Percentiles rank a stretch among this genome's conserved stretches.
These are phyloP conservation scores for Drosophila nasuta DNA, from an alignment of 1,140 invertebrate species.

Conservation along the genomic window DNA sequence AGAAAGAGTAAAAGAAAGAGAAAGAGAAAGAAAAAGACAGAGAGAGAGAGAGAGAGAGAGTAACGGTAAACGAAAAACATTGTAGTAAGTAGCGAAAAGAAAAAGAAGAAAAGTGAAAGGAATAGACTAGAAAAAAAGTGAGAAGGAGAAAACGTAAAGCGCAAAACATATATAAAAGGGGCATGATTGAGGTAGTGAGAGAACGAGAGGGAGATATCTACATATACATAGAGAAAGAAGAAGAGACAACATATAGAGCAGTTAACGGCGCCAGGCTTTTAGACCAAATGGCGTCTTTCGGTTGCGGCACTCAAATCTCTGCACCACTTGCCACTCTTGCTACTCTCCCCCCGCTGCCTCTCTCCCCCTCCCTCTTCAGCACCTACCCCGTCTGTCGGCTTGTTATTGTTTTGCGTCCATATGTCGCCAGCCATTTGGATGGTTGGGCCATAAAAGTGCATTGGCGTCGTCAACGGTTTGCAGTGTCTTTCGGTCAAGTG, in stretches of 20 bases:
- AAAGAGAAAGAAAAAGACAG: no score
- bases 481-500: constrained; percentile 47
- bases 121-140: no score
- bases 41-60: not conserved
- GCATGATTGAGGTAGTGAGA: not conserved
- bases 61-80: not conserved
- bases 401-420: constrained; percentile 68
- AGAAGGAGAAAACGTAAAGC: no score
- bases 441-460: constrained; percentile 45
- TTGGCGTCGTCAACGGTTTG: constrained; percentile 27
- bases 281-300: constrained; percentile 15
- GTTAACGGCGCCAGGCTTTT: not conserved
- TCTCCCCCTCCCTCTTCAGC: no score
- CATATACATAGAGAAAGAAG: not conserved
- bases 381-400: constrained; percentile 1
- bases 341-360: not conserved
- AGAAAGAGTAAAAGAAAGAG: no score
- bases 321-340: not conserved
- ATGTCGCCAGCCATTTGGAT: constrained; percentile 68
- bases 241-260: no score
- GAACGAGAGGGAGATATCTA: not conserved
- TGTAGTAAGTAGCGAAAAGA: no score
- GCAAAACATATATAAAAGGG: no score
- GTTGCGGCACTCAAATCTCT: no score
- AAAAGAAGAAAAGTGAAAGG: no score